Base-by-base conservation (phyloP, 2,113 vertebrate genomes). In the Caranx ignobilis region DNA sequence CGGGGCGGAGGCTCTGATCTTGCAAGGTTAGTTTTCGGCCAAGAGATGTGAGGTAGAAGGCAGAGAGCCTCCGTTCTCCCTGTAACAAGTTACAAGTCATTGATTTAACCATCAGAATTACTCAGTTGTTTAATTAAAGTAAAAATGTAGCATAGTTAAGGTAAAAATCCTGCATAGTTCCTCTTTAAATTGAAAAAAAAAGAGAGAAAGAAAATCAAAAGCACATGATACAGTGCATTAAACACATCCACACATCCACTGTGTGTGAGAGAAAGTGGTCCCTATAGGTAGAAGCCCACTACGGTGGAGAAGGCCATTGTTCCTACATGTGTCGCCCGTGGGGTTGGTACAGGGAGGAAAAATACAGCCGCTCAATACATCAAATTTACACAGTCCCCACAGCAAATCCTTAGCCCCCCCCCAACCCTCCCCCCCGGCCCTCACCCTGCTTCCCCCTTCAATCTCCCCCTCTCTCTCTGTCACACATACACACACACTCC, bases 311-410 rank as follows among this genome's bases (percentile, higher is more conserved):
- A 76, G 62, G 78, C 81, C 64, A 78, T 77, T 87, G 88, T 85
- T 90, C 81, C 71, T 77, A 61, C 71, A 43, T 52, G 73, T 87
- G 87, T 81, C 69, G 66, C 87, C 84, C 48, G 19, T 52, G 70
- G 79, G 83, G 71, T 74, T 79, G n/a, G 64, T 63, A 31, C 62
- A 75, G 68, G 57, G 56, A 79, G 64, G 63, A 79, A 85, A 90
- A 91, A 87, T 55, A 87, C 86, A 66, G 59, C 2, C 9, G 61
- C 70, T 79, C 77, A 80, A 88, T 90, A 82, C 83, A 90, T 91
- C 93, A 92, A 39, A 85, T 92, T 83, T 85, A 82, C 81, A 81
- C 80, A 73, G 75, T 82, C 84, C 61, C 83, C 52, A 57, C 70
- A 80, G 75, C 75, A 86, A 80, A 71, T 81, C 81, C 74, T 70